Evolutionary conservation across 2,113 vertebrate genomes (phyloP).

Genomic region (Raja brachyura): DNA sequence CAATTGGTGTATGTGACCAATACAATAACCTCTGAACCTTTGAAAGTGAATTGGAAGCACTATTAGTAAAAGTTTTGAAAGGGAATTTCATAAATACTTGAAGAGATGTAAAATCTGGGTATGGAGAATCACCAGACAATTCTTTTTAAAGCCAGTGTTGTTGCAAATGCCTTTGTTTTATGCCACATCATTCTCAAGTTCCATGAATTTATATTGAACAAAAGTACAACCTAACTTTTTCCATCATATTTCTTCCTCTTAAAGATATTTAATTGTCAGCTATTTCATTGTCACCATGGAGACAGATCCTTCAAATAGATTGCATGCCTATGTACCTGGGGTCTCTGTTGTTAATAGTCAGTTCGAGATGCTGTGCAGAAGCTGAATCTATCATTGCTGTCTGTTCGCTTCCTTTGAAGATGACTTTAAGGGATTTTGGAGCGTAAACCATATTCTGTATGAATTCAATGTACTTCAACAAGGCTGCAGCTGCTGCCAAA

Average conservation of each 20-base stretch:
- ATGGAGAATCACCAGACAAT: not conserved
- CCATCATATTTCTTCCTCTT: not conserved
- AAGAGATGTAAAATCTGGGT: not conserved
- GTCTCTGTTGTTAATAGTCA: conserved; percentile 84
- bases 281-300: not conserved
- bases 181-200: not conserved
- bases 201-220: no score
- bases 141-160: not conserved
- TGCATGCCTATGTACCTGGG: conserved; percentile 61
- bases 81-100: not conserved
- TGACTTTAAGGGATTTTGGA: conserved; percentile 84
- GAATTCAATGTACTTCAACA: conserved; percentile 91
- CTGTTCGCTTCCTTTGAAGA: conserved; percentile 87
- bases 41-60: not conserved
- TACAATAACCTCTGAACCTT: no score
- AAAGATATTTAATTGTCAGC: not conserved
- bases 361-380: conserved; percentile 83
- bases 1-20: no score
- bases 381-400: conserved; percentile 91
- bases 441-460: conserved; percentile 86
- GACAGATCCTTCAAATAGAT: not conserved
- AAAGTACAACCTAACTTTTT: not conserved
- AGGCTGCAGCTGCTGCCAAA: conserved; percentile 81
- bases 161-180: not conserved
- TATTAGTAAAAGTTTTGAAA: not conserved